phyloP scores from a whole-genome alignment of 2,888 invertebrate species.

The Meteorus cinctellus region DNA sequence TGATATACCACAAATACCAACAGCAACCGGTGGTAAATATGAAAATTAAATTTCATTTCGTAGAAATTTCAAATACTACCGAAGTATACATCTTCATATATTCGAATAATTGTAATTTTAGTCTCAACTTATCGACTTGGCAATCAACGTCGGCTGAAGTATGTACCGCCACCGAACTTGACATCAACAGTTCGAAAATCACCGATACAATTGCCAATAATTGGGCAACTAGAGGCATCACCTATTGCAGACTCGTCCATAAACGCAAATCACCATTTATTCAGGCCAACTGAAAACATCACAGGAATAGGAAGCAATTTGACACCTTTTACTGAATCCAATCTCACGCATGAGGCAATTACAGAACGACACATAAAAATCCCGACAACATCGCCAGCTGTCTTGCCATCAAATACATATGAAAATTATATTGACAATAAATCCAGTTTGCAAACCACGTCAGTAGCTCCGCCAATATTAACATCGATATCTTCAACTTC shows the following conservation, averaged over 20 bases:
- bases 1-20: not conserved
- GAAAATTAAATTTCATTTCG: not conserved
- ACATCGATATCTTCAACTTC: not conserved
- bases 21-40: not conserved
- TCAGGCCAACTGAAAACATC: conserved; percentile 38
- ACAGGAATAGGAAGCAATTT: conserved; percentile 11
- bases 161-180: conserved; percentile 86
- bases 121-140: conserved; percentile 78
- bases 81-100: conserved; percentile 22
- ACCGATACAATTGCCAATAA: conserved; percentile 45
- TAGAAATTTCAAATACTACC: not conserved
- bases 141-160: conserved; percentile 81
- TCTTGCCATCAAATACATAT: conserved; percentile 21
- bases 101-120: conserved; percentile 54
- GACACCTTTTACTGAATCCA: not conserved
- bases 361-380: conserved; percentile 10
- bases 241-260: conserved; percentile 25
- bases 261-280: conserved; percentile 39
- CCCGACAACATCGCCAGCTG: conserved; percentile 35
- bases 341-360: not conserved
- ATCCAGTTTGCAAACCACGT: not conserved
- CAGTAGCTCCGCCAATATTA: not conserved
- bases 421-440: conserved; percentile 2
- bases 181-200: conserved; percentile 57
- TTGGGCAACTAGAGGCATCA: conserved; percentile 25